These are phyloP conservation scores for Pristis pectinata DNA, from an alignment of 2,797 vertebrate genomes.

Conservation along the genomic window DNA sequence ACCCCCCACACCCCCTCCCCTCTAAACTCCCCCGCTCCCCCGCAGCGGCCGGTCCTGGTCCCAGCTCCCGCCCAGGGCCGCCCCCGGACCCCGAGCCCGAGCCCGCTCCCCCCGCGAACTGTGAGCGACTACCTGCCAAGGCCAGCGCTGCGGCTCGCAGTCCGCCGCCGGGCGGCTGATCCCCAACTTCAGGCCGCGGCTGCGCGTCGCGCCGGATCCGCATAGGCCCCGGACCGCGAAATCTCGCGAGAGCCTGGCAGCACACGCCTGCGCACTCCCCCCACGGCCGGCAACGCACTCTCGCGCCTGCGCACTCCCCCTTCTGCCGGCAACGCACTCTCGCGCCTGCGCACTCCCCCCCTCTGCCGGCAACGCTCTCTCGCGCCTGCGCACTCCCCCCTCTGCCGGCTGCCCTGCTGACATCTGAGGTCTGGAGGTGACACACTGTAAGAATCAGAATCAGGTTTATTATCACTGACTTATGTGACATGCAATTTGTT, in stretches of 20 bases:
- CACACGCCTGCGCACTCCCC: not conserved
- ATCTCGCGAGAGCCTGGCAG: not conserved
- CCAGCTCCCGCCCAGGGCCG: not conserved
- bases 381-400: not conserved
- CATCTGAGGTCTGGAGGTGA: no score
- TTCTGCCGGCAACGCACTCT: not conserved
- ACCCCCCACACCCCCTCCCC: rapidly evolving
- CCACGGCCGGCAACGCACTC: not conserved
- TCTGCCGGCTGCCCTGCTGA: no score
- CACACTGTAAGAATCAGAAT: no score
- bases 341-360: not conserved
- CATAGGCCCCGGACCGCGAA: not conserved
- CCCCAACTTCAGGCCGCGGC: not conserved
- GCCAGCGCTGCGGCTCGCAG: not conserved
- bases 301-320: not conserved
- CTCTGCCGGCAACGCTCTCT: no score
- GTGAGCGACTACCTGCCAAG: not conserved
- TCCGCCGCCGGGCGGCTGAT: not conserved
- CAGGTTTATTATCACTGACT: no score
- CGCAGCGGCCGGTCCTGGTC: no score
- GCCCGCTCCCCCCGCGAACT: no score
- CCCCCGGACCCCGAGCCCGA: not conserved
- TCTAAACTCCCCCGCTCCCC: rapidly evolving
- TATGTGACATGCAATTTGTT: no score
- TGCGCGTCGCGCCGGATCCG: not conserved